A percentile compares a stretch with the other conserved stretches of the same genome.
phyloP scores from a whole-genome alignment of 2,113 vertebrate genomes.

The Poecilia latipinna region DNA sequence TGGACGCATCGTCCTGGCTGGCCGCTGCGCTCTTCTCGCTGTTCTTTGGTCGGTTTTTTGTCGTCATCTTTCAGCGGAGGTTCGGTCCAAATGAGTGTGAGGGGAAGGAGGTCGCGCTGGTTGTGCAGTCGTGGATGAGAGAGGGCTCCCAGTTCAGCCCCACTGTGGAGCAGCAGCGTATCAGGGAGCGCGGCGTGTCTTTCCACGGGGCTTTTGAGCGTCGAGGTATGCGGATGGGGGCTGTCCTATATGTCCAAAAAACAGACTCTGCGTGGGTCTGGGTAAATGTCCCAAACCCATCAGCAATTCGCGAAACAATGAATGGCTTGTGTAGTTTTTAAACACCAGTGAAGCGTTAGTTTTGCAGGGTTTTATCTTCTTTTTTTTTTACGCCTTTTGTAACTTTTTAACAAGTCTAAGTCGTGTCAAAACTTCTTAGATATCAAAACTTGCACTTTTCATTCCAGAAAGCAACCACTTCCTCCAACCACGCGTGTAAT shows the following conservation, averaged over 20 bases:
- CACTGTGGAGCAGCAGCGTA: slow-evolving; percentile 65
- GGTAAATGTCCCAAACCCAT: slow-evolving; percentile 5
- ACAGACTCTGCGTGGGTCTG: slow-evolving; percentile 12
- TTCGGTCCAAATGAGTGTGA: not conserved
- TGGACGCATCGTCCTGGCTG: slow-evolving; percentile 72
- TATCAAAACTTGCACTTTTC: not conserved
- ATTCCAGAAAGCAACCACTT: not conserved
- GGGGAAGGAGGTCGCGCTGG: slow-evolving; percentile 13
- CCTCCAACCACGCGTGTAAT: not conserved
- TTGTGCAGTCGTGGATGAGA: slow-evolving; percentile 65
- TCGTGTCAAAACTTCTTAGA: not conserved
- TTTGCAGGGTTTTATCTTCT: not conserved
- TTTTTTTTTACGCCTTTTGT: not conserved
- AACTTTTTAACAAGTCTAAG: not conserved
- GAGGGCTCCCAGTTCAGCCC: slow-evolving; percentile 36
- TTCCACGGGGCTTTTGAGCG: slow-evolving; percentile 36
- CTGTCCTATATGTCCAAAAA: slow-evolving; percentile 43
- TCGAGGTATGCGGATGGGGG: slow-evolving; percentile 75
- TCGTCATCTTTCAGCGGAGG: slow-evolving; percentile 66
- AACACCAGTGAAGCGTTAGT: not conserved
- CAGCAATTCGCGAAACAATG: not conserved
- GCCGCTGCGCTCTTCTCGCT: slow-evolving; percentile 61
- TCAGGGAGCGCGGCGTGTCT: slow-evolving; percentile 78
- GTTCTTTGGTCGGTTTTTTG: slow-evolving; percentile 75
- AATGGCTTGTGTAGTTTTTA: not conserved